Evolutionary conservation across 2,113 vertebrate genomes (phyloP), one percentile per base, ranked within the genome.

Genomic region (Chamaetylas fuelleborni): DNA sequence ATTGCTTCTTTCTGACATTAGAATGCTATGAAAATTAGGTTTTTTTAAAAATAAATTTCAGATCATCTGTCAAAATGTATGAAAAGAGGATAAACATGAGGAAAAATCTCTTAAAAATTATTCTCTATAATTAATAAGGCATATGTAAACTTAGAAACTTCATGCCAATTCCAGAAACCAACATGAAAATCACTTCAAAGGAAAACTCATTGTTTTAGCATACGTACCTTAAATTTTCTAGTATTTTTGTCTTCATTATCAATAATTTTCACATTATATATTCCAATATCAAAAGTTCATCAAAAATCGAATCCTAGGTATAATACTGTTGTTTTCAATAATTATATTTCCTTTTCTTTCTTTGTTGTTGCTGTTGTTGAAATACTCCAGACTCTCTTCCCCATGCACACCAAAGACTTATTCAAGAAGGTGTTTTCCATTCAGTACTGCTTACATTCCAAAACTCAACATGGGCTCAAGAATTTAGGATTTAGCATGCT

Each of bases 321-420:
- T 24, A 76, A 71, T 24, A 58, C 1, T 51, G 6, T 9, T 61
- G 14, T 8, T 78, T 90, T 48, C 19, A 57, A 11, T 57, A 23
- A 40, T 72, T 5, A 26, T 16, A 42, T 29, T 29, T 42, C 2
- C 0, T n/a, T 89, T 64, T 31, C 6, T 36, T 6, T 38, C 20
- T 7, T 9, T 26, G 2, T 33, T 38, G 7, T 9, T 24, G 0
- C 9, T 26, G 2, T n/a, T 38, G 6, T 9, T 20, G 0, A 42
- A 82, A 34, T 34, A 36, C 14, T 56, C 14, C 20, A 36, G 12
- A 40, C 6, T 56, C 2, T 81, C 31, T 15, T 65, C 5, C 13
- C 9, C 19, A 7, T 65, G 22, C 2, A 5, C 62, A 53, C 6
- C 19, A 23, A 57, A 67, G 20, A 34, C 23, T 71, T 81, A 38